Conservation (phyloP, 2,797 vertebrate species). For the Acanthopagrus latus region DNA sequence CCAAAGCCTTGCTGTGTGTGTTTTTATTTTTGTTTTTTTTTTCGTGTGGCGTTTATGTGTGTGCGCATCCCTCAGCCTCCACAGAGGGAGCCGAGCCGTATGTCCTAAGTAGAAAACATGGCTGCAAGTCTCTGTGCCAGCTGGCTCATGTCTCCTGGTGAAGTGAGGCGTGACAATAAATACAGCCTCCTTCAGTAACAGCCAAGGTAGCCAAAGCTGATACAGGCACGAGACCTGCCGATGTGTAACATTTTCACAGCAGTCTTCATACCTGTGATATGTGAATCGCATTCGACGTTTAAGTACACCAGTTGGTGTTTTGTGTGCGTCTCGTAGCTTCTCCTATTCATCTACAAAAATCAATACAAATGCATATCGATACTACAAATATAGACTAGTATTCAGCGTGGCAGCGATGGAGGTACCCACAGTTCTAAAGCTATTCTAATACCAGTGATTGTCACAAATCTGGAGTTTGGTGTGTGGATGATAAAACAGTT, state of each 20-base stretch:
- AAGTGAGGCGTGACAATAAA: constrained; percentile 84
- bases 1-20: constrained; percentile 45
- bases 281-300: constrained; percentile 30
- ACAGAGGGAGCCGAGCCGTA: constrained; percentile 70
- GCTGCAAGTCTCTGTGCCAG: constrained; percentile 79
- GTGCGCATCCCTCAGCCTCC: constrained; percentile 57
- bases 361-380: constrained; percentile 31
- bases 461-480: constrained; percentile 13
- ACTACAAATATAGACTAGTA: background rate
- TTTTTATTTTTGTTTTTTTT: background rate
- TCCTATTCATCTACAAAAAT: constrained; percentile 43
- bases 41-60: constrained; percentile 16
- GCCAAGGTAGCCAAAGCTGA: constrained; percentile 53
- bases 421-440: constrained; percentile 16
- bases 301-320: constrained; percentile 35
- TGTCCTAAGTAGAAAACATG: constrained; percentile 74
- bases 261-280: constrained; percentile 50
- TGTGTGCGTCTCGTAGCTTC: constrained; percentile 30
- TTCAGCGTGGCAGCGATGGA: constrained; percentile 9
- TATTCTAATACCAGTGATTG: constrained; percentile 26
- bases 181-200: constrained; percentile 60
- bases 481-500: background rate
- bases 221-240: constrained; percentile 56
- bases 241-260: constrained; percentile 53
- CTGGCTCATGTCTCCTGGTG: constrained; percentile 83